Percentiles rank a stretch among this genome's conserved stretches.
These are phyloP conservation scores for Bergia puertoricense DNA, from an alignment of 92 coral and sea anemone genomes.

Conservation along the genomic window DNA sequence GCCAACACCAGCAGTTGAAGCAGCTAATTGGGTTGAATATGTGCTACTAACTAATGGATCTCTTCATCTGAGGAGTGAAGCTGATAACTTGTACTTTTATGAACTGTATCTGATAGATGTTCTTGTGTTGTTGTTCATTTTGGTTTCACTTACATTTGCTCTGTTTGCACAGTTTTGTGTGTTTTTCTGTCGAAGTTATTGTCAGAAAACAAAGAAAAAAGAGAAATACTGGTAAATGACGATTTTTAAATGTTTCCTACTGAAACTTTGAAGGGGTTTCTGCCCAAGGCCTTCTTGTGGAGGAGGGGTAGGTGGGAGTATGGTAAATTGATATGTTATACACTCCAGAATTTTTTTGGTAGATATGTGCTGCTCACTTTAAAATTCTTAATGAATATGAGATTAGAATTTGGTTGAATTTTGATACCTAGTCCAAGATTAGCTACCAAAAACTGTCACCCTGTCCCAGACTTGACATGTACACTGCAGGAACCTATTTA, in stretches of 20 bases:
- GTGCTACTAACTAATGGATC: constrained; percentile 69
- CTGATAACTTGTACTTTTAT: constrained; percentile 61
- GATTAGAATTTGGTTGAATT: no score
- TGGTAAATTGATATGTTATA: no score
- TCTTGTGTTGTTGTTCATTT: constrained; percentile 15
- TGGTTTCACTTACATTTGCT: not conserved
- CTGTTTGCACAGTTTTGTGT: not conserved
- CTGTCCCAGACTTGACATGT: no score
- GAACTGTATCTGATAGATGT: constrained; percentile 77
- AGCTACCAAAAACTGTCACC: no score
- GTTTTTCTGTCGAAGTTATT: not conserved
- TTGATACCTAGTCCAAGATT: no score
- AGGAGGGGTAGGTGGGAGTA: no score
- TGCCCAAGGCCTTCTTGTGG: no score
- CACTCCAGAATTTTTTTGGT: no score
- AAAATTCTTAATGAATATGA: no score
- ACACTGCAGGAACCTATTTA: no score
- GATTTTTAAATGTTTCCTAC: not conserved
- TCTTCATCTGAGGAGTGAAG: constrained; percentile 74
- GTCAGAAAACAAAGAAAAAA: constrained; percentile 1
- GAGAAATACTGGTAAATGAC: not conserved
- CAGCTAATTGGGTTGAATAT: constrained; percentile 90
- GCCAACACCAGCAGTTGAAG: constrained; percentile 70
- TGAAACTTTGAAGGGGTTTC: not conserved
- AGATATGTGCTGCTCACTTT: no score